Evolutionary conservation across 2,113 vertebrate species (phyloP), one percentile per base, ranked within the genome.

Genomic region (Siniperca knerii): DNA sequence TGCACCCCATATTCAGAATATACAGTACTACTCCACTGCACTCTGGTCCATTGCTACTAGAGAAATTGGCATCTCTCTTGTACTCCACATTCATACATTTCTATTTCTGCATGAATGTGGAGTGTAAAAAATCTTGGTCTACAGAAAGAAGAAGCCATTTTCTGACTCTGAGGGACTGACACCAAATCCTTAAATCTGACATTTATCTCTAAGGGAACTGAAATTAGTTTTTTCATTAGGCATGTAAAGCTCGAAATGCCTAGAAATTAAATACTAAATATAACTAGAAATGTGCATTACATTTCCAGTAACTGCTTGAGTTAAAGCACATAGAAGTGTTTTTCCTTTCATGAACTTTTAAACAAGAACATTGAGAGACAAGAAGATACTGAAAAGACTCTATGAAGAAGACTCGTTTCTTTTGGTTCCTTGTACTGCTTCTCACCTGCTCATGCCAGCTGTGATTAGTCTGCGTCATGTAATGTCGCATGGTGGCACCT

Each of bases 371-470:
- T 29, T 18, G 6, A 6, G 2, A 18, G 21, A 62, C 40, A 58
- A 50, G 20, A 58, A 44, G 8, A 54, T 35, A 10, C 0, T 11
- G 35, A 35, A 18, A 23, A 29, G 20, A n/a, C 35, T 35, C 6
- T 21, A 1, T 48, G 35, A 46, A 58, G 54, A 55, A 4, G 46
- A 65, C 54, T 33, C 15, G 46, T 15, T 70, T 85, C 11, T 20
- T 42, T 61, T 61, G 9, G 29, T 2, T 58, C 16, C 55, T 25
- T 25, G 52, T 74, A 12, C 12, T 86, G 70, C 40, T 21, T 50
- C 82, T 85, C 86, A 98, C 97, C 96, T 98, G 97, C 77, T 97
- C 96, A n/a, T 98, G 96, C 97, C 97, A 98, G 88, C 97, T 98
- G 84, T 97, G 96, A 80, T 95, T 93, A 8, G 94, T 94, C 65